Conservation (phyloP, 2,797 vertebrate species). For the Sciurus carolinensis region DNA sequence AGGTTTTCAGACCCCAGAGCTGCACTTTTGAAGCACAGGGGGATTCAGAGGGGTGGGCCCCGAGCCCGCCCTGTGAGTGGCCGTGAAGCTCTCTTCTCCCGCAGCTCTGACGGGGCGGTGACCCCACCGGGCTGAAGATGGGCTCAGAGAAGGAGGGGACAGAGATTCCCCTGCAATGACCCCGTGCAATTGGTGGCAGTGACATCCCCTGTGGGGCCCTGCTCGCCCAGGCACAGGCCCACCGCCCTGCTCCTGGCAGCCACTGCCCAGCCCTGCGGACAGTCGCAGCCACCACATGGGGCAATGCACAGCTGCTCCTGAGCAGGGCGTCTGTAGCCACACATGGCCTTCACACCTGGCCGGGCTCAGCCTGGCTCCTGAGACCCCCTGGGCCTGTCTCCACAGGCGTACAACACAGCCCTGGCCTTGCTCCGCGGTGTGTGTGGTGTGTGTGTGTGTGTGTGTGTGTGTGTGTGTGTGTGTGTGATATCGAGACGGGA, state of each 20-base stretch:
- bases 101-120: not conserved
- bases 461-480: not conserved
- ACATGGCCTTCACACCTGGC: too few species aligned
- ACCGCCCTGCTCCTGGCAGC: not conserved
- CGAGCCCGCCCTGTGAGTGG: not conserved
- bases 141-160: not conserved
- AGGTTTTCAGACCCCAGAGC: not conserved
- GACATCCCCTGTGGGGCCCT: conserved; percentile 54
- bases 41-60: not conserved
- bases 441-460: not conserved
- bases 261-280: not conserved
- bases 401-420: fast-evolving
- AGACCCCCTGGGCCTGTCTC: not conserved
- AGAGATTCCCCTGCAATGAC: not conserved
- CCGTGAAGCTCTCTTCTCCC: not conserved
- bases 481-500: too few species aligned
- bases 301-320: not conserved
- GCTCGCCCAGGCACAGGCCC: not conserved
- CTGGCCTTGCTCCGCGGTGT: not conserved
- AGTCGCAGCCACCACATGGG: not conserved
- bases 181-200: conserved; percentile 30
- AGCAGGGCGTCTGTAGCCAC: not conserved
- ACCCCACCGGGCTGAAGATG: not conserved
- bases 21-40: not conserved
- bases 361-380: not conserved